Evolutionary conservation across 2,888 invertebrate species (phyloP).

Genomic region (Cecidostiba fungosa): DNA sequence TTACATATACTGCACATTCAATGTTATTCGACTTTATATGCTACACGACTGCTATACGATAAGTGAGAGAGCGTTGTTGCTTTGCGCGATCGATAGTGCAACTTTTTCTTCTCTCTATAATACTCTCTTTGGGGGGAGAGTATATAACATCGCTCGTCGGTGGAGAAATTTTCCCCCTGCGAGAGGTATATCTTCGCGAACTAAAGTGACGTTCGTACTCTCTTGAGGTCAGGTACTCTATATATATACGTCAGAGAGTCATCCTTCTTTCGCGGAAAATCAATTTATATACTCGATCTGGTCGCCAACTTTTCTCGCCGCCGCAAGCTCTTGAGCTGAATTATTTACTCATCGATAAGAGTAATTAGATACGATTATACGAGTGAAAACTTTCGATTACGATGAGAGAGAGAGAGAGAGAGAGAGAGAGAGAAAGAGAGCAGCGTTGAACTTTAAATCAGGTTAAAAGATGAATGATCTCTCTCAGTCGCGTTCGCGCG

Average conservation of each 20-base stretch:
- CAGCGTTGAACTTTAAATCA: slow-evolving; percentile 22
- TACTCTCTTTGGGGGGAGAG: not conserved
- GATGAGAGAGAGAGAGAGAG: not conserved
- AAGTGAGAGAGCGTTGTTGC: not conserved
- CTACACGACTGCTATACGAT: too few species aligned
- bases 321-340: not conserved
- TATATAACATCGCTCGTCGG: not conserved
- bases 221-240: slow-evolving; percentile 10
- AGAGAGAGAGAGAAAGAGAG: not conserved
- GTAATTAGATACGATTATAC: not conserved
- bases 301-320: not conserved
- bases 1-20: not conserved
- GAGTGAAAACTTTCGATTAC: not conserved
- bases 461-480: slow-evolving; percentile 29
- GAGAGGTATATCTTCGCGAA: not conserved
- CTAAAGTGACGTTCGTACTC: not conserved
- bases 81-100: not conserved
- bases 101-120: not conserved
- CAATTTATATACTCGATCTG: slow-evolving; percentile 19
- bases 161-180: not conserved
- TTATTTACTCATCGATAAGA: slow-evolving; percentile 27
- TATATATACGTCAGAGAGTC: not conserved
- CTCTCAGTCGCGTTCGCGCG: not conserved
- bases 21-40: not conserved
- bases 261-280: slow-evolving; percentile 7